A percentile compares a stretch with the other conserved stretches of the same genome.
Evolutionary conservation across 2,888 invertebrate genomes (phyloP).

Genomic region (Metopia argyrocephala): DNA sequence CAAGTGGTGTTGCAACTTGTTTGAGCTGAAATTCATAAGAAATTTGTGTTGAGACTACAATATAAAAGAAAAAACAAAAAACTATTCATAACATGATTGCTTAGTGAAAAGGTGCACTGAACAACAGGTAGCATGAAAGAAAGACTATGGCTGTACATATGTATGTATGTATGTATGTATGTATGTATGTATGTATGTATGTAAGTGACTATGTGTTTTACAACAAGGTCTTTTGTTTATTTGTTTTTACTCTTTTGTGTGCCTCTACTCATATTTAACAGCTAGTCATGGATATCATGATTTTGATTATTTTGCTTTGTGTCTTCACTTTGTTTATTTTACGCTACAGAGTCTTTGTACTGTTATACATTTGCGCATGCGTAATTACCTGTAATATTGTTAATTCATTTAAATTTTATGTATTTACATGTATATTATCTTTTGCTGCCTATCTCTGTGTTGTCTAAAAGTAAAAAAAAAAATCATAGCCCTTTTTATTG

Average conservation of each 20-base stretch:
- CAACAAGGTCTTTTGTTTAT: conserved; percentile 50
- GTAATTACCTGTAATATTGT: conserved; percentile 64
- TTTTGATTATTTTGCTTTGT: conserved; percentile 17
- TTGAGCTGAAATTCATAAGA: conserved; percentile 38
- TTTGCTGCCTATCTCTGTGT: too few species aligned
- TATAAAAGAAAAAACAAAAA: conserved; percentile 39
- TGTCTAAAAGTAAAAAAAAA: too few species aligned
- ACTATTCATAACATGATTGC: conserved; percentile 28
- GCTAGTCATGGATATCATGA: conserved; percentile 54
- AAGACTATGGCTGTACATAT: too few species aligned
- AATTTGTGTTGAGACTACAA: conserved; percentile 11
- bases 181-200: too few species aligned
- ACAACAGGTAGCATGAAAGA: conserved; percentile 35
- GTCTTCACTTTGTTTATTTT: conserved; percentile 1
- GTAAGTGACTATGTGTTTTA: conserved; percentile 25
- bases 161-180: too few species aligned
- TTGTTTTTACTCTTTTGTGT: conserved; percentile 9
- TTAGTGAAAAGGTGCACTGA: conserved; percentile 26
- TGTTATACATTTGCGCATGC: conserved; percentile 52
- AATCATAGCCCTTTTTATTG: too few species aligned
- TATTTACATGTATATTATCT: too few species aligned
- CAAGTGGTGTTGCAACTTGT: conserved; percentile 47
- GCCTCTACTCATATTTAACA: background rate
- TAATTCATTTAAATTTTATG: conserved; percentile 61
- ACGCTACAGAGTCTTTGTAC: conserved; percentile 28